A percentile compares a stretch with the other conserved stretches of the same genome.
These are phyloP conservation scores for Rhynchophorus ferrugineus DNA, from an alignment of 1,140 invertebrate genomes.

Conservation along the genomic window DNA sequence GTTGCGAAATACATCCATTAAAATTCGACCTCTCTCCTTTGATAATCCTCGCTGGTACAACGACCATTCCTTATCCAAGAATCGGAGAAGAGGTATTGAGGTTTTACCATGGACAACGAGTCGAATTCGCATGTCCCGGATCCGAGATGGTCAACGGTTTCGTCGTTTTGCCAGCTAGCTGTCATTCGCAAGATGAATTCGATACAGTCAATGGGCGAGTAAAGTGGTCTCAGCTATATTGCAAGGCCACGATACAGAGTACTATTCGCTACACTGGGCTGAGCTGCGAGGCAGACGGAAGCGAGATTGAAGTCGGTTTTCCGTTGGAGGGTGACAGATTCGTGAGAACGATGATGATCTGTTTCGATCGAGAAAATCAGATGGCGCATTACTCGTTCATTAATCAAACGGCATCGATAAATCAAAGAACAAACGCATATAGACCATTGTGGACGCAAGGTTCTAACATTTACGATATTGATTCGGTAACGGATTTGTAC, in stretches of 20 bases:
- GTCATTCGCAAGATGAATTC: neutral
- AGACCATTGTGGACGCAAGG: slow-evolving; percentile 30
- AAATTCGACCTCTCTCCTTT: no score
- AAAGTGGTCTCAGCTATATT: neutral
- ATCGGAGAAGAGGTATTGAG: no score
- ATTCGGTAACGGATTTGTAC: slow-evolving; percentile 30
- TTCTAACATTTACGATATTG: slow-evolving; percentile 30
- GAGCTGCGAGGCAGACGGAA: slow-evolving; percentile 37
- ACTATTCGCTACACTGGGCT: slow-evolving; percentile 5
- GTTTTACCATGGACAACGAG: no score
- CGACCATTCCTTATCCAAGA: no score
- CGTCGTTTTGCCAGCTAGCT: neutral
- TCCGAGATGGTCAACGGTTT: neutral
- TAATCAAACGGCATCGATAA: slow-evolving; percentile 30
- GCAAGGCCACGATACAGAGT: neutral
- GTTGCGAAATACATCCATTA: no score
- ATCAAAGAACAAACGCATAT: slow-evolving; percentile 30
- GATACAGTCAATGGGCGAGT: neutral
- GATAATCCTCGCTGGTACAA: no score
- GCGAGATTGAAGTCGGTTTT: slow-evolving; percentile 33
- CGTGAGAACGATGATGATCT: slow-evolving; percentile 25
- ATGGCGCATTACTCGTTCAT: slow-evolving; percentile 25
- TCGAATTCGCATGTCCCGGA: neutral
- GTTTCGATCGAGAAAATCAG: slow-evolving; percentile 27
- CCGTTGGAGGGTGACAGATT: slow-evolving; percentile 22